Evolutionary conservation across 2,888 invertebrate species (phyloP), one percentile per base, ranked within the genome.

Genomic region (Amiota communis): DNA sequence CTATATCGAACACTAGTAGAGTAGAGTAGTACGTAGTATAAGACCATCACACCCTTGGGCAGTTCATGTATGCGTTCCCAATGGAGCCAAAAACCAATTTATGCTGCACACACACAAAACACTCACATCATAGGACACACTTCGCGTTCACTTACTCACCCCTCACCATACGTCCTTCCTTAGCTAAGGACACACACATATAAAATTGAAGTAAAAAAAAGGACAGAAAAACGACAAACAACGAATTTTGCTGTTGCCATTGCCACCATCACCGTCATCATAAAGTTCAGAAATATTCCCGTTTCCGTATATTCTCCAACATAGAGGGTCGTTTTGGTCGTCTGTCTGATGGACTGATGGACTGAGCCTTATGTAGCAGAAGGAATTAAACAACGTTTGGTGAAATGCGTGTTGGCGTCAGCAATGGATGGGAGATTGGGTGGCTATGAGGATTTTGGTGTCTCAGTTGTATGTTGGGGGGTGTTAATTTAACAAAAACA

Each of bases 401-500:
- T 36, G 2, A 36, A 36, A 36, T 36, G 36, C 36, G 36, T 36
- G 6, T 36, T 36, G 36, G 53, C 53, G 53, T 53, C 53, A 1
- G n/a, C 12, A 6, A 53, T 53, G 1, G 12, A 8, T 53, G 12
- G 13, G 53, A 53, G 53, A 12, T n/a, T 53, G 53, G n/a, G 53
- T 53, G 53, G 13, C 36, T 36, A 36, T 36, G 36, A 36, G 8
- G 36, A 2, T 2, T 36, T 36, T 36, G 36, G 36, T 36, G 36
- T 36, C 36, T 36, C 36, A 36, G 36, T 36, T 59, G 59, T 9
- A 9, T 15, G 59, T 15, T 36, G 63, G 36, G 36, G 63, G 61
- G 82, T 82, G 84, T 83, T 85, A 82, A 82, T 82, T 85, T 83
- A 82, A 82, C 80, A 82, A 82, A 85, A 83, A 80, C 83, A 79